Base-by-base conservation (phyloP, 2,888 invertebrate genomes). In the Ectobius pallidus region DNA sequence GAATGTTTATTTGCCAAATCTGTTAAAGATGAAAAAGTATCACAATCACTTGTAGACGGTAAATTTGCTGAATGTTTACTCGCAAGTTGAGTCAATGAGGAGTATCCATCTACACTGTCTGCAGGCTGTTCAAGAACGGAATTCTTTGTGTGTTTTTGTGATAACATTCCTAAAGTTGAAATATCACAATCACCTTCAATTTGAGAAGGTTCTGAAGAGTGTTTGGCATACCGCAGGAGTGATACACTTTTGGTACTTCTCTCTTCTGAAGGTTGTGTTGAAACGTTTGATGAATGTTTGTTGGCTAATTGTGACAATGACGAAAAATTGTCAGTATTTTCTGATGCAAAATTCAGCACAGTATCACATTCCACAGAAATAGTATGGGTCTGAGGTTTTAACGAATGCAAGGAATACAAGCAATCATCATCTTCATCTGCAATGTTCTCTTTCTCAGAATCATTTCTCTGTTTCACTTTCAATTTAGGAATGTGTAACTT, bases 401-500 rank as follows among this genome's bases (percentile, higher is more conserved):
- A 6, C 16, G 30, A 30, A 16, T 58, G 27, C 4, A 58, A 27
- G 3, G n/a, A 16, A 30, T 27, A 30, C 16, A 58, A 6, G 27
- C 11, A 18, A 27, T 55, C 52, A n/a, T n/a, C n/a, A 16, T 6
- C 22, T 42, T 39, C 42, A 55, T 71, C 55, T n/a, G 9, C 20
- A 1, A 14, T 9, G 18, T 69, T 74, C 67, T 75, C 71, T 39
- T 76, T 73, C 46, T 71, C n/a, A 55, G 70, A 49, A 61, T 62
- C 74, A 11, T 70, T 75, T 73, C 16, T 61, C 44, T 65, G 69
- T 69, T 73, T 69, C 27, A 67, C 30, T 46, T 70, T 75, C 52
- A 68, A 68, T 70, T 71, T 77, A 78, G 62, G 79, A 76, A 69
- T 69, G 69, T 62, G 71, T 49, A 46, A 44, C 11, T 39, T 42